Percentiles rank a stretch among this genome's conserved stretches.
Conservation (phyloP, 1,140 invertebrate genomes). For the Penaeus japonicus region DNA sequence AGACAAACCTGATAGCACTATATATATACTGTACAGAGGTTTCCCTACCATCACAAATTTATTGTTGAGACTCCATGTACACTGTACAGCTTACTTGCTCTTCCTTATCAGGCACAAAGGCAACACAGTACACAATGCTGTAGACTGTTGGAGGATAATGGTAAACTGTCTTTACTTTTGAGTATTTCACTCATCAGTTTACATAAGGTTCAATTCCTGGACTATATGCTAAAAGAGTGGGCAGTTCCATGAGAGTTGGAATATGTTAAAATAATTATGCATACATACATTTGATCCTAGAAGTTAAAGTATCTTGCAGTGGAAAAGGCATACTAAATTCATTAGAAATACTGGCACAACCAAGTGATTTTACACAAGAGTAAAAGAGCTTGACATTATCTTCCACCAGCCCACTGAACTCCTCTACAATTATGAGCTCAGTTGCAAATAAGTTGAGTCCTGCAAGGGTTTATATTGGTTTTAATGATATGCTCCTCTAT, state of each 20-base stretch:
- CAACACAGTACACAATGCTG: constrained; percentile 42
- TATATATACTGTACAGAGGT: constrained; percentile 39
- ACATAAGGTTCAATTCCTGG: too few species aligned
- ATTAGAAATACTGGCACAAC: too few species aligned
- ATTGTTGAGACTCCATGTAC: constrained; percentile 49
- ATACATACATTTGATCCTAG: too few species aligned
- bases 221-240: too few species aligned
- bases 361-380: not conserved
- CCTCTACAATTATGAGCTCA: constrained; percentile 39
- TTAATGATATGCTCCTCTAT: constrained; percentile 39
- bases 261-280: too few species aligned
- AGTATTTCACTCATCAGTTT: too few species aligned
- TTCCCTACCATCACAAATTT: constrained; percentile 49
- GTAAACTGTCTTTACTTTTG: not conserved
- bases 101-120: constrained; percentile 54
- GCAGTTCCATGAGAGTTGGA: too few species aligned
- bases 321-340: too few species aligned
- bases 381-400: not conserved
- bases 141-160: constrained; percentile 34
- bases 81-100: constrained; percentile 42
- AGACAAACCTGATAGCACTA: constrained; percentile 46
- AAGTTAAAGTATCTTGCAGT: too few species aligned
- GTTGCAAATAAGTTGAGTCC: constrained; percentile 35
- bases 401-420: constrained; percentile 34
- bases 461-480: constrained; percentile 35